Evolutionary conservation across 1,140 invertebrate species (phyloP).

Genomic region (Protaetia brevitarsis): DNA sequence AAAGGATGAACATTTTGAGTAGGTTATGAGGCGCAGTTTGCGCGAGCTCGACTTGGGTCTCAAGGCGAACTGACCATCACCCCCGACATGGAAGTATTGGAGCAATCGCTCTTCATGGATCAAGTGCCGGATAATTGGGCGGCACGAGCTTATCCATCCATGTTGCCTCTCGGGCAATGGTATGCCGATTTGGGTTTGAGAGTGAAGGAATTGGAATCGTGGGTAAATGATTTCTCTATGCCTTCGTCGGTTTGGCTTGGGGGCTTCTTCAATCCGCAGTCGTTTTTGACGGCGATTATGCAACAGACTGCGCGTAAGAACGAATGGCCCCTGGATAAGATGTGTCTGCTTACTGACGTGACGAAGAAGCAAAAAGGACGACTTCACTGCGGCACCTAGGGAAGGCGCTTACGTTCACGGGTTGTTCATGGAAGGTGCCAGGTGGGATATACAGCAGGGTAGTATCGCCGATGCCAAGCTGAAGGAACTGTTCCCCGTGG

Average conservation of each 20-base stretch:
- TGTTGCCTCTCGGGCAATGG: conserved; percentile 80
- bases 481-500: conserved; percentile 84
- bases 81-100: conserved; percentile 84
- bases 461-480: conserved; percentile 78
- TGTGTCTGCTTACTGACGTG: conserved; percentile 92
- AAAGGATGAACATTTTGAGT: conserved; percentile 88
- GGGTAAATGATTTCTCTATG: conserved; percentile 76
- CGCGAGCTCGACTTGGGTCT: conserved; percentile 68
- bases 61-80: conserved; percentile 89
- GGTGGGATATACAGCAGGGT: conserved; percentile 79
- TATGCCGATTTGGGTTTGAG: conserved; percentile 80
- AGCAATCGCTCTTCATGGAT: conserved; percentile 83
- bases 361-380: conserved; percentile 88
- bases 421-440: conserved; percentile 89
- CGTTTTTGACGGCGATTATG: conserved; percentile 96
- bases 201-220: conserved; percentile 73
- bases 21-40: conserved; percentile 77
- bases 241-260: conserved; percentile 87
- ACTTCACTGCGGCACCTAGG: conserved; percentile 72
- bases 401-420: conserved; percentile 91
- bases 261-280: conserved; percentile 96
- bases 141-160: conserved; percentile 85
- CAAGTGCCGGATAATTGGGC: conserved; percentile 81
- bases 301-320: conserved; percentile 93
- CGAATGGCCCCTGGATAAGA: conserved; percentile 93